phyloP scores from a whole-genome alignment of 2,888 invertebrate species.

The Coelinius sp. region DNA sequence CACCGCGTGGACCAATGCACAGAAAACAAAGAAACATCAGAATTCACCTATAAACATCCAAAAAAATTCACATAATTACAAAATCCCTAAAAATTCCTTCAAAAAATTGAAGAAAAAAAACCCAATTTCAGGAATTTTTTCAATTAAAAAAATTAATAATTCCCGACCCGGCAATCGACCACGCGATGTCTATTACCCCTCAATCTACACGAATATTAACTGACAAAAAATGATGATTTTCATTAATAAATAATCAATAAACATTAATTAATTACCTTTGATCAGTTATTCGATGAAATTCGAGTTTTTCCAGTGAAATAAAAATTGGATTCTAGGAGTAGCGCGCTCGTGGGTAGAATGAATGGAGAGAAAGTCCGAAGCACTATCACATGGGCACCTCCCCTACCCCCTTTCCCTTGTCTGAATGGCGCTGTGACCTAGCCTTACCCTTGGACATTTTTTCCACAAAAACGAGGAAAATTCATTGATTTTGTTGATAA shows the following conservation, averaged over 20 bases:
- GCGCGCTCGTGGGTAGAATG: conserved; percentile 44
- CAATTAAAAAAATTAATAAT: background rate
- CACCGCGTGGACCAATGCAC: conserved; percentile 56
- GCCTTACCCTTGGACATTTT: conserved; percentile 37
- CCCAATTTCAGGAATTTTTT: no score
- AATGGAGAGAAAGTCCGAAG: conserved; percentile 43
- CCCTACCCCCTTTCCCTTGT: conserved; percentile 30
- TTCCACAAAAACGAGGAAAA: background rate
- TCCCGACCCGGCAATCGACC: background rate
- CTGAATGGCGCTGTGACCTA: conserved; percentile 14
- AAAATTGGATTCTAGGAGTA: conserved; percentile 24
- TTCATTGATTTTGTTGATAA: background rate
- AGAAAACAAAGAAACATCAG: no score
- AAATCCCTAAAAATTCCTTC: background rate
- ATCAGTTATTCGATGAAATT: conserved; percentile 30
- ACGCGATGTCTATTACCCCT: background rate
- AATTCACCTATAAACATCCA: no score
- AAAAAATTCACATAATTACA: background rate
- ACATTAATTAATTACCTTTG: conserved; percentile 50
- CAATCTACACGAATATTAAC: no score
- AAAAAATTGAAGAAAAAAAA: background rate
- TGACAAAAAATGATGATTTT: no score
- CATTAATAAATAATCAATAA: background rate
- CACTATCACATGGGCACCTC: conserved; percentile 40
- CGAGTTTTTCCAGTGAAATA: conserved; percentile 38